These are phyloP conservation scores for Thalassoma bifasciatum DNA, from an alignment of 2,113 vertebrate species.

Conservation along the genomic window DNA sequence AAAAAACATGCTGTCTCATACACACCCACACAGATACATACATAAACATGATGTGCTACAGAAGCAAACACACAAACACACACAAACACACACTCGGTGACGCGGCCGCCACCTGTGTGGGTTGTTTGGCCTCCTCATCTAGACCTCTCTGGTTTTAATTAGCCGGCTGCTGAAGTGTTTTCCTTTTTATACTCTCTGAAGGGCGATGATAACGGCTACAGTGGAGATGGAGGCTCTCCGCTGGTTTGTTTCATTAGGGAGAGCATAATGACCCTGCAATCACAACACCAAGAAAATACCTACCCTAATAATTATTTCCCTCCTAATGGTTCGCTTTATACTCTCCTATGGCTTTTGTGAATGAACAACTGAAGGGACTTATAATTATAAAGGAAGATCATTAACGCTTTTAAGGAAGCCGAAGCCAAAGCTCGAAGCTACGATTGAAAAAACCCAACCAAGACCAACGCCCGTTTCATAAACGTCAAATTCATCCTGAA, in stretches of 20 bases:
- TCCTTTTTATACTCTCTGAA: slow-evolving; percentile 77
- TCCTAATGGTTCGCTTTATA: slow-evolving; percentile 55
- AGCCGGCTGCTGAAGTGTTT: slow-evolving; percentile 77
- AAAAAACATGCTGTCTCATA: slow-evolving; percentile 49
- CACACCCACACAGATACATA: slow-evolving; percentile 45
- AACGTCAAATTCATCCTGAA: no score
- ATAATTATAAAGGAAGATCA: neutral
- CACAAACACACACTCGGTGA: slow-evolving; percentile 28
- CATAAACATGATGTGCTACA: slow-evolving; percentile 61
- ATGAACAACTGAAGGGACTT: slow-evolving; percentile 33
- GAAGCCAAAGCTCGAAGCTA: neutral
- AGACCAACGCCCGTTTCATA: no score
- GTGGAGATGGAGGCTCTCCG: slow-evolving; percentile 66
- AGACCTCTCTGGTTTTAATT: slow-evolving; percentile 80
- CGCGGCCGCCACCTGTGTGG: slow-evolving; percentile 65
- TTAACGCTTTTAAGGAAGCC: neutral
- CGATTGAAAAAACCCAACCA: no score
- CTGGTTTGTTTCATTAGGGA: slow-evolving; percentile 72
- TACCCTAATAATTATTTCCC: slow-evolving; percentile 69
- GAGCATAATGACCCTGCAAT: slow-evolving; percentile 71
- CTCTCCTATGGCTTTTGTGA: slow-evolving; percentile 18
- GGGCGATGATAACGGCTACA: slow-evolving; percentile 70
- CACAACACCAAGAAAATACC: slow-evolving; percentile 70
- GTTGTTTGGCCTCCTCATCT: slow-evolving; percentile 72
- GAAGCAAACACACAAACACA: slow-evolving; percentile 26